Evolutionary conservation across 1,140 invertebrate species (phyloP), one percentile per base, ranked within the genome.

Genomic region (Eubasilissa regina): DNA sequence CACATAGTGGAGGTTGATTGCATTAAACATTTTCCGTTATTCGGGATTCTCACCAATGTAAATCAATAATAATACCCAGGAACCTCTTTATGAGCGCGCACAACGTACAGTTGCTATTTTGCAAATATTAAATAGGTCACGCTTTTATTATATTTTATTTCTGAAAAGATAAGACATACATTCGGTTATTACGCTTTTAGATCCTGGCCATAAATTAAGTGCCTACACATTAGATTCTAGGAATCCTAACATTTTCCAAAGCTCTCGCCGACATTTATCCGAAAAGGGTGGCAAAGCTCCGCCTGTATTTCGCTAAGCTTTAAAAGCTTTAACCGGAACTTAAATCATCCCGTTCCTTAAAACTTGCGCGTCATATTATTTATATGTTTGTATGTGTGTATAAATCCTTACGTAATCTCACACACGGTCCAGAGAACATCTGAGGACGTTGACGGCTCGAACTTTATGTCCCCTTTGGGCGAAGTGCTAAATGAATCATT

Each of bases 321-420:
- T 75, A 62, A 58, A 53, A 62, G 55, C 43, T 70, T 81, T 74
- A 51, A 53, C 75, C 76, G 68, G 76, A 78, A 78, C 75, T 78
- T 81, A 81, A 78, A 81, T 81, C 80, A 81, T 81, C 77, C 73
- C 75, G 17, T 53, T 78, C 72, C 80, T 60, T 74, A 17, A 60
- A 75, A 62, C 70, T 74, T 56, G 47, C 75, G 45, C 75, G 51
- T 80, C 77, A 75, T 80, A 77, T 80, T 80, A 80, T 80, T 77
- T 80, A 80, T 75, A 45, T 53, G 12, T 21, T 48, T 53, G 45
- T 21, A 70, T 47, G 13, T 43, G 25, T 62, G 19, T 3, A 62
- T 21, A 62, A 62, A 62, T 25, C 58, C 58, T n/a, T 56, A 0
- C 35, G 19, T 70, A 53, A 70, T 70, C 12, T 70, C 17, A 13